Conservation (phyloP, 2,113 vertebrate genomes). For the Clarias batrachus region DNA sequence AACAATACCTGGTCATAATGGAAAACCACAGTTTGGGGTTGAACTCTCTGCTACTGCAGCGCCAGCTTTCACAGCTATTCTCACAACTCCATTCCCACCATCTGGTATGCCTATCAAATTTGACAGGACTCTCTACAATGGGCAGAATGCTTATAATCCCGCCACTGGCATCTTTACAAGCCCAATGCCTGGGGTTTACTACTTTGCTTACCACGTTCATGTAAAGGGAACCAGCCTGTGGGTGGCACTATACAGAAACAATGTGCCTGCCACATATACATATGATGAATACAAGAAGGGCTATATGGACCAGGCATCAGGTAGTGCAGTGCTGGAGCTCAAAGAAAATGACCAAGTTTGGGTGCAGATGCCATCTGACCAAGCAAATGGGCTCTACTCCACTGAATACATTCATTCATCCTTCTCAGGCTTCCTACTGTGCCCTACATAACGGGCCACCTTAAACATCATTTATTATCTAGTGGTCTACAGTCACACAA, state of each 20-base stretch:
- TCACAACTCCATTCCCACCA: conserved; percentile 90
- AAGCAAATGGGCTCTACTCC: conserved; percentile 96
- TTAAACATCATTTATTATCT: conserved; percentile 56
- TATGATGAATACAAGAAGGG: conserved; percentile 99
- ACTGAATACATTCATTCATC: conserved; percentile 98
- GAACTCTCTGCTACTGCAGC: conserved; percentile 82
- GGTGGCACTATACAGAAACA: conserved; percentile 99
- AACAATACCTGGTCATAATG: conserved; percentile 78
- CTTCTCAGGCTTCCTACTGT: conserved; percentile 97
- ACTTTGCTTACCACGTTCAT: conserved; percentile 97
- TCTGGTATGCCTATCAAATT: conserved; percentile 95
- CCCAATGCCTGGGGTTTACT: conserved; percentile 90
- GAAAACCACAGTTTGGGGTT: conserved; percentile 79
- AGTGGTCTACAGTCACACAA: conserved; percentile 62
- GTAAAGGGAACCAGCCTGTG: conserved; percentile 97
- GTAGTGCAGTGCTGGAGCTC: conserved; percentile 94
- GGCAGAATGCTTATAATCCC: conserved; percentile 91
- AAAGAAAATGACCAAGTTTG: conserved; percentile 95
- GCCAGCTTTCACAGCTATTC: conserved; percentile 93
- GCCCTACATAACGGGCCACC: conserved; percentile 87
- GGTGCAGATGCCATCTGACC: conserved; percentile 98
- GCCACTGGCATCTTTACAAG: conserved; percentile 93
- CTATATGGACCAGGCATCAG: conserved; percentile 98
- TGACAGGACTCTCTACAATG: conserved; percentile 94
- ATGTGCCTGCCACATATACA: conserved; percentile 96